Evolutionary conservation across 2,113 vertebrate genomes (phyloP).

Genomic region (Herpetotheres cachinnans): DNA sequence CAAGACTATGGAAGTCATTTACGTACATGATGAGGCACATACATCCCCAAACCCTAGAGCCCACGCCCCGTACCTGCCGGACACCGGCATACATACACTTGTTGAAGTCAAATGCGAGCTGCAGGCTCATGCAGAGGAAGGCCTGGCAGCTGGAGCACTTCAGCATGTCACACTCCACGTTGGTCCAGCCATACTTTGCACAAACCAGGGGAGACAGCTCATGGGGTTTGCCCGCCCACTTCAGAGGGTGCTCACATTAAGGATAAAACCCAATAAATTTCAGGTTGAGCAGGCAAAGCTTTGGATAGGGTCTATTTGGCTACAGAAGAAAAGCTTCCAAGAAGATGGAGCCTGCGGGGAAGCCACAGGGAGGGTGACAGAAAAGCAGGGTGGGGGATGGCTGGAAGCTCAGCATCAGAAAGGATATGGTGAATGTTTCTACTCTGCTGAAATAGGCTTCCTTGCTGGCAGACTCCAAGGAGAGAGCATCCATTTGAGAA

Average conservation of each 20-base stretch:
- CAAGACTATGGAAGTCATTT: rapidly evolving
- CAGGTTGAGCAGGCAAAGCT: not conserved
- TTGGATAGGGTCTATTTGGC: not conserved
- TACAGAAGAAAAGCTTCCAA: not conserved
- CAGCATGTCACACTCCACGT: conserved; percentile 86
- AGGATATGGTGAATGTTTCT: conserved; percentile 96
- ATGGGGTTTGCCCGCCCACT: conserved; percentile 89
- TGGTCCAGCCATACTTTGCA: conserved; percentile 89
- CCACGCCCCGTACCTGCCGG: rapidly evolving
- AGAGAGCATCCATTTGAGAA: conserved; percentile 15
- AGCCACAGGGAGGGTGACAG: not conserved
- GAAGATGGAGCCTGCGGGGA: not conserved
- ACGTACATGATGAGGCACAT: rapidly evolving
- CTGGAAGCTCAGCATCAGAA: conserved; percentile 3
- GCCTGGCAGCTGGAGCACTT: conserved; percentile 92
- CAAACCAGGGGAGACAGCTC: conserved; percentile 87
- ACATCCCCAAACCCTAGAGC: too few relatives aligned
- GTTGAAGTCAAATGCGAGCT: conserved; percentile 80
- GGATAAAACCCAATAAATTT: not conserved
- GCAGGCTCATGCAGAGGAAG: conserved; percentile 86
- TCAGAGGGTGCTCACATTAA: conserved; percentile 85
- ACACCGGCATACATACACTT: conserved; percentile 77
- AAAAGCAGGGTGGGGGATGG: not conserved
- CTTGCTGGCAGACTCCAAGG: conserved; percentile 86
- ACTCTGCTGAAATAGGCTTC: conserved; percentile 91